These are phyloP conservation scores for Chaetodon trifasciatus DNA, from an alignment of 2,797 vertebrate genomes.

Conservation along the genomic window DNA sequence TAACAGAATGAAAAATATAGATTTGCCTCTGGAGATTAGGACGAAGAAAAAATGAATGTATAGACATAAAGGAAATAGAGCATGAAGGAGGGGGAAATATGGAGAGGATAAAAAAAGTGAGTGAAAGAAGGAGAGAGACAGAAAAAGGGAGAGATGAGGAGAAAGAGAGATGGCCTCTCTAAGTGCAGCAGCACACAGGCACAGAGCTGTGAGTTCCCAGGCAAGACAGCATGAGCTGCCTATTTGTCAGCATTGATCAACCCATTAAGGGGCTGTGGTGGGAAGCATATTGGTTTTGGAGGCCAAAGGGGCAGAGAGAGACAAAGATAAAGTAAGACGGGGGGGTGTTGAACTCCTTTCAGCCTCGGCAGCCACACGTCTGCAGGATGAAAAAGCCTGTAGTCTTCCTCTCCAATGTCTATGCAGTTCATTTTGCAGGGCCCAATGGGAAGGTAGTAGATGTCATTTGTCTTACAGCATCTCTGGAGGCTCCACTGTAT, in stretches of 20 bases:
- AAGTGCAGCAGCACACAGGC: constrained; percentile 74
- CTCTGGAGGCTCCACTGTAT: constrained; percentile 69
- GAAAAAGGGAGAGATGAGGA: constrained; percentile 59
- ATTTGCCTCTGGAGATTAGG: constrained; percentile 75
- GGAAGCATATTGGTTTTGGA: constrained; percentile 88
- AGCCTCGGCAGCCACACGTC: constrained; percentile 69
- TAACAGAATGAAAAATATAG: constrained; percentile 81
- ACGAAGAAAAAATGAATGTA: constrained; percentile 67
- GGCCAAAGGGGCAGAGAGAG: constrained; percentile 85
- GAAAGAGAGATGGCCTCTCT: constrained; percentile 77
- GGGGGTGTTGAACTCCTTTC: constrained; percentile 73
- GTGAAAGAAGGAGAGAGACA: constrained; percentile 55
- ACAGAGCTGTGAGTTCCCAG: constrained; percentile 80
- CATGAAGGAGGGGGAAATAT: constrained; percentile 66
- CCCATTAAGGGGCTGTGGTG: constrained; percentile 86
- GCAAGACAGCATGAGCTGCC: constrained; percentile 85
- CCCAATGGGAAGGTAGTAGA: constrained; percentile 63
- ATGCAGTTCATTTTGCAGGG: constrained; percentile 70
- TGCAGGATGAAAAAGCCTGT: constrained; percentile 71
- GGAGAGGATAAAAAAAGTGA: constrained; percentile 47
- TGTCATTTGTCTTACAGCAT: constrained; percentile 77
- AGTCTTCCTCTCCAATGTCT: constrained; percentile 65
- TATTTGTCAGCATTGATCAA: constrained; percentile 90
- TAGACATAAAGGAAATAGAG: constrained; percentile 77
- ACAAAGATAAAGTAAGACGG: constrained; percentile 83